These are phyloP conservation scores for Sphyrna mokarran DNA, from an alignment of 2,113 vertebrate species.

Conservation along the genomic window DNA sequence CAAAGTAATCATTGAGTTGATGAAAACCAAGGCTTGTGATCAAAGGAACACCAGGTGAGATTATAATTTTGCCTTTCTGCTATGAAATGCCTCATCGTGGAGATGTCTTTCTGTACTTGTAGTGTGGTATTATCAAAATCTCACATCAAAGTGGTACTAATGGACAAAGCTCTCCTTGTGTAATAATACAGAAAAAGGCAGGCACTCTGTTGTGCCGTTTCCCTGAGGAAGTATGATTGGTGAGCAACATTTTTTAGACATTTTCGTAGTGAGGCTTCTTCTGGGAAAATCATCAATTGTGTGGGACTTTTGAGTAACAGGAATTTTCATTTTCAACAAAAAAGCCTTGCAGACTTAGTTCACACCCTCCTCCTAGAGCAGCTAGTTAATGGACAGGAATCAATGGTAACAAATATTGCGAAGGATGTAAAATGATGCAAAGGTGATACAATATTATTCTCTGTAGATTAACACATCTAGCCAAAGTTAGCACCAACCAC, in stretches of 20 bases:
- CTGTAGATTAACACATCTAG: not conserved
- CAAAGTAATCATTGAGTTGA: not conserved
- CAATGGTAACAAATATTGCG: not conserved
- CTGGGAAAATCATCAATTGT: not conserved
- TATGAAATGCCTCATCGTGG: not conserved
- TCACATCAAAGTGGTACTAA: not conserved
- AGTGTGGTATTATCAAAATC: not conserved
- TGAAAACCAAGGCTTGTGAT: not conserved
- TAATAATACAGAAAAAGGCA: not conserved
- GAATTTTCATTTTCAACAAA: not conserved
- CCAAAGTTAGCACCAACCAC: not conserved
- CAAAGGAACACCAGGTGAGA: not conserved
- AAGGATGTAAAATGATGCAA: not conserved
- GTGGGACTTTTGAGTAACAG: not conserved
- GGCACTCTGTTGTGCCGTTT: not conserved
- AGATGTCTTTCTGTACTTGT: not conserved
- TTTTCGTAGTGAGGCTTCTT: not conserved
- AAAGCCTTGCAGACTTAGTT: not conserved
- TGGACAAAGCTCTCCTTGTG: not conserved
- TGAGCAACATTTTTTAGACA: not conserved
- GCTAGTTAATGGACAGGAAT: not conserved
- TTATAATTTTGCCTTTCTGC: not conserved
- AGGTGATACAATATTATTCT: not conserved
- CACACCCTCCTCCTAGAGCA: not conserved
- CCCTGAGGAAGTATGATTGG: not conserved